These are phyloP conservation scores for Dryobates pubescens DNA, from an alignment of 2,797 vertebrate genomes.

Conservation along the genomic window DNA sequence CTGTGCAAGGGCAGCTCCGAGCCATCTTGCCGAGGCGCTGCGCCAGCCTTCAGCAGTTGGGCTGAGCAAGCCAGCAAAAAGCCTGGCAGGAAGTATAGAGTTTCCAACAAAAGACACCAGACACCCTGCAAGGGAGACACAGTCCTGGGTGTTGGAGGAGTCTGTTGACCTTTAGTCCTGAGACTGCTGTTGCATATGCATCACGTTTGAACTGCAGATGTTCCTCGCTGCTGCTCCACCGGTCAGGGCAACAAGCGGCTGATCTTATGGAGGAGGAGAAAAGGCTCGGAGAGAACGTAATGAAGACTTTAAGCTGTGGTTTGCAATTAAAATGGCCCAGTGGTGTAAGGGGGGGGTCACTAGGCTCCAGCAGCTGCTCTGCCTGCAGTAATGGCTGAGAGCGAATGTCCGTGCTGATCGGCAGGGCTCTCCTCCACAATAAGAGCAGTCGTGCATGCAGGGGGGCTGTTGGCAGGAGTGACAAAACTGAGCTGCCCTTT, in stretches of 20 bases:
- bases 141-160: conserved; percentile 50
- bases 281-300: conserved; percentile 28
- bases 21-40: background rate
- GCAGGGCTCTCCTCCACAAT: background rate
- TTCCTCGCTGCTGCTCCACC: conserved; percentile 64
- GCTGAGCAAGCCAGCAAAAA: background rate
- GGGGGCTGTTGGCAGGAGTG: conserved; percentile 33
- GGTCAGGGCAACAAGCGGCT: conserved; percentile 57
- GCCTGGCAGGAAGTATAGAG: conserved; percentile 36
- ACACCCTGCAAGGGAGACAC: conserved; percentile 10
- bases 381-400: conserved; percentile 3
- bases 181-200: conserved; percentile 52
- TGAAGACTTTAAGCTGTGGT: conserved; percentile 63
- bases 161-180: conserved; percentile 70
- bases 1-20: background rate
- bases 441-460: conserved; percentile 42
- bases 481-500: conserved; percentile 69
- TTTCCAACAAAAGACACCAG: conserved; percentile 52
- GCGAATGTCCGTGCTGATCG: background rate
- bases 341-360: background rate
- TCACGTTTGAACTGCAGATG: conserved; percentile 73
- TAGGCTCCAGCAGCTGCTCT: conserved; percentile 22
- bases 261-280: conserved; percentile 57
- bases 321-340: conserved; percentile 21
- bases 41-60: background rate